These are phyloP conservation scores for Andricus quercusramuli DNA, from an alignment of 2,888 invertebrate species.

Conservation along the genomic window DNA sequence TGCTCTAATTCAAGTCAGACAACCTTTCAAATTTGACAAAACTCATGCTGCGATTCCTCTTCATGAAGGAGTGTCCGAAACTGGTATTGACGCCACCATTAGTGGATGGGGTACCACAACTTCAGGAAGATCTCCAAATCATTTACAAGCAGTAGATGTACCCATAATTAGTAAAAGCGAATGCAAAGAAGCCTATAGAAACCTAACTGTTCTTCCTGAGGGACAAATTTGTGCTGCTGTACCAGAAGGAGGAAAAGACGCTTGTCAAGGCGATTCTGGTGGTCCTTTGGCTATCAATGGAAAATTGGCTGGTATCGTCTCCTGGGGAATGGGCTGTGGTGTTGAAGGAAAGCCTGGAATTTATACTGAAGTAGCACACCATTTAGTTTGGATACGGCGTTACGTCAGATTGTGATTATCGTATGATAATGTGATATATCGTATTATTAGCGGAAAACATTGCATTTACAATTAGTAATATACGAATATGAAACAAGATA, in stretches of 20 bases:
- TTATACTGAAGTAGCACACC: constrained; percentile 37
- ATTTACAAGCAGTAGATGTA: too few species aligned
- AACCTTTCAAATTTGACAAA: neutral
- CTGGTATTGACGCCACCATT: too few species aligned
- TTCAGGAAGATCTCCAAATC: too few species aligned
- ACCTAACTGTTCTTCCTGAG: constrained; percentile 54
- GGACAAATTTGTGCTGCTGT: constrained; percentile 78
- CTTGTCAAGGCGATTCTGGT: constrained; percentile 71
- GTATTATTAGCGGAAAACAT: too few species aligned
- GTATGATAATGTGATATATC: neutral
- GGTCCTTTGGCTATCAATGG: constrained; percentile 64
- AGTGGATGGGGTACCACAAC: too few species aligned
- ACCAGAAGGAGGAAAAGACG: constrained; percentile 79
- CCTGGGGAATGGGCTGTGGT: constrained; percentile 44
- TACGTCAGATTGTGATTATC: neutral
- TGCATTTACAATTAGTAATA: too few species aligned
- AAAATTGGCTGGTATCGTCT: constrained; percentile 53
- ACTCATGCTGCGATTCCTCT: neutral
- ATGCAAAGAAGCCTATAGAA: neutral
- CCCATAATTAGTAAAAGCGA: neutral
- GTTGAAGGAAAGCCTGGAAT: constrained; percentile 20
- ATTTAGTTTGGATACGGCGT: constrained; percentile 27
- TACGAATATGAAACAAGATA: too few species aligned
- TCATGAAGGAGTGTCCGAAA: too few species aligned
- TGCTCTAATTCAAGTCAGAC: constrained; percentile 70